These are phyloP conservation scores for Pseudococcus viburni DNA, from an alignment of 2,888 invertebrate genomes.

Conservation along the genomic window DNA sequence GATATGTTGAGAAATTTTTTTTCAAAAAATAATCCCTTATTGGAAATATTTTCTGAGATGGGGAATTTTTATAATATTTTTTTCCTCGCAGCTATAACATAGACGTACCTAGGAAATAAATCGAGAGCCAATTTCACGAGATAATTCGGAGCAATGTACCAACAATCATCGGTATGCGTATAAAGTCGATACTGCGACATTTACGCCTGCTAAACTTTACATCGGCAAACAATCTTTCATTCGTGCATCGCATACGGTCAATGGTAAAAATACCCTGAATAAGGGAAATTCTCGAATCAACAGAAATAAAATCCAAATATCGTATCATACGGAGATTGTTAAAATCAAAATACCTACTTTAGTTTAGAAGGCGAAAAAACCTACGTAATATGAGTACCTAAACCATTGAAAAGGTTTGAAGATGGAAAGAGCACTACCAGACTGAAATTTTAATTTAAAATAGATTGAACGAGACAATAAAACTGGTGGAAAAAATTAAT, in stretches of 20 bases:
- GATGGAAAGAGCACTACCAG: background rate
- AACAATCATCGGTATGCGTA: constrained; percentile 53
- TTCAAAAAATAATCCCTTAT: too few species aligned
- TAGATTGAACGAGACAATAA: constrained; percentile 10
- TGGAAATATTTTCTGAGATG: background rate
- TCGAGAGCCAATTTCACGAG: background rate
- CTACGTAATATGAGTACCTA: background rate
- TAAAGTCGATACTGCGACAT: constrained; percentile 49
- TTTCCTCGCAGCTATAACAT: background rate
- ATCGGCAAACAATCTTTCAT: constrained; percentile 54
- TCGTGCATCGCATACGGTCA: constrained; percentile 58
- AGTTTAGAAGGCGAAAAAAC: background rate
- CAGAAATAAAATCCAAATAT: constrained; percentile 22
- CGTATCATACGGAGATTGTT: background rate
- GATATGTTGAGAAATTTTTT: too few species aligned
- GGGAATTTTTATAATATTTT: background rate
- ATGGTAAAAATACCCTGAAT: constrained; percentile 12
- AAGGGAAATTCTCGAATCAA: constrained; percentile 14
- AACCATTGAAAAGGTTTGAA: background rate
- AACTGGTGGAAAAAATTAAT: background rate
- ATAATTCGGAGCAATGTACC: background rate
- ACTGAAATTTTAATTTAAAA: constrained; percentile 10
- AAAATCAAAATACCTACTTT: background rate
- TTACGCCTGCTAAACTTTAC: constrained; percentile 45
- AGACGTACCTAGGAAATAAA: background rate